These are phyloP conservation scores for Syrrhaptes paradoxus DNA, from an alignment of 2,113 vertebrate genomes.

Conservation along the genomic window DNA sequence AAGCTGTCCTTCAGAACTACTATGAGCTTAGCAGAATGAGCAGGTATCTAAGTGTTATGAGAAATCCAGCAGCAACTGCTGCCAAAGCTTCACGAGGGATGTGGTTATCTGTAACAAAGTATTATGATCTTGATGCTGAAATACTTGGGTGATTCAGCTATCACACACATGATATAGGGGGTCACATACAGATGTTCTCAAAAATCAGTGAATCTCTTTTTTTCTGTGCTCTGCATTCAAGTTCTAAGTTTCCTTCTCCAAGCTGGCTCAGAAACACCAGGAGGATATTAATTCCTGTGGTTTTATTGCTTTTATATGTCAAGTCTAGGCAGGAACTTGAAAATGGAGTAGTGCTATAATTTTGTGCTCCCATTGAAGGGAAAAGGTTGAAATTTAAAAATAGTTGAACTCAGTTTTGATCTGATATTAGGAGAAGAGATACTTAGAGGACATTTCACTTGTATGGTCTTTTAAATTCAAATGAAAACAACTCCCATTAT, in stretches of 20 bases:
- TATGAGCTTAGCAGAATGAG: background rate
- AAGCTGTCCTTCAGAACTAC: background rate
- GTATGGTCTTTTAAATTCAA: background rate
- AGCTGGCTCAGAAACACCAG: slow-evolving; percentile 9
- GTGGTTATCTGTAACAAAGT: background rate
- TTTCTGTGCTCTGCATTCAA: background rate
- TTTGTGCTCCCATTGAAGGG: background rate
- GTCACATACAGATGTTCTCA: background rate
- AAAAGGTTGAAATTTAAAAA: background rate
- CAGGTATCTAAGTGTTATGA: background rate
- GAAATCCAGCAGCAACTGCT: background rate
- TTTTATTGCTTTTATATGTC: slow-evolving; percentile 30
- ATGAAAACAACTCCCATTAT: background rate
- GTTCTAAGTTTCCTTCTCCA: background rate
- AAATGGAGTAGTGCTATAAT: background rate
- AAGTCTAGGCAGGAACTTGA: slow-evolving; percentile 24
- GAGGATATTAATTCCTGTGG: slow-evolving; percentile 24
- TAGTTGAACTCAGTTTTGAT: background rate
- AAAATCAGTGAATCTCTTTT: background rate
- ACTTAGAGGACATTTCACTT: background rate
- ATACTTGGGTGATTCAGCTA: background rate
- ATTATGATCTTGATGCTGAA: background rate
- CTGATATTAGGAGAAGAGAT: background rate
- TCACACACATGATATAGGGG: background rate
- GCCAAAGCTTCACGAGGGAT: background rate